Evolutionary conservation across 2,113 vertebrate genomes (phyloP), one percentile per base, ranked within the genome.

Genomic region (Otolemur garnettii): DNA sequence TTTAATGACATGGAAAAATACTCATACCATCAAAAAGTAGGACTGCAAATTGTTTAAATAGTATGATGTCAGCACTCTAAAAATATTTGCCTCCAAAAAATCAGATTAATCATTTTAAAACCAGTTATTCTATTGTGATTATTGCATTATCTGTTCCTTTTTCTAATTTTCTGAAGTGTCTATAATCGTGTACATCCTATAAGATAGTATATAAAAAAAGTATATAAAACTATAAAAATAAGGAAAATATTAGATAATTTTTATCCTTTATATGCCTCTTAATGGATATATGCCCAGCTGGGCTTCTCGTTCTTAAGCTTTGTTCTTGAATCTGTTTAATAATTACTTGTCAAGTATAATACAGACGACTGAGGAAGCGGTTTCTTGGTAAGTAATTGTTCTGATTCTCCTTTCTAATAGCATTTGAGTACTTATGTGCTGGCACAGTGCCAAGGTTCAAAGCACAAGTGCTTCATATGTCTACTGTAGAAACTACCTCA

Each of bases 1-100:
- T 33, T 96, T 93, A 84, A 95, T 95, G 74, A 69, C 26, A 17
- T 83, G 26, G 33, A 64, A 95, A 93, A 95, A 81, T 59, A 62
- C 4, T 50, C 35, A 84, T 26, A 35, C 59, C 87, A 75, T 81
- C 66, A 90, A 66, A 94, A 92, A 78, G 22, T 72, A 84, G 3
- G n/a, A 53, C 79, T 95, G 77, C 81, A 87, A 87, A 42, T 85
- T 82, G 42, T 87, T 14, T 33, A 60, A 87, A 92, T 13, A 62
- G 5, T 11, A 75, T 42, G 81, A 60, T 60, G 81, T 33, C 15
- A 83, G 26, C 83, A 59, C 86, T 77, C 75, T 90, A 95, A 92
- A 93, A 91, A 62, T 85, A 89, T 15, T 15, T 88, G n/a, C 71
- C 71, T 80, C 30, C 9, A 86, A 77, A 85, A 83, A 93, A 59